Evolutionary conservation across 2,113 vertebrate genomes (phyloP).

Genomic region (Dipodomys spectabilis): DNA sequence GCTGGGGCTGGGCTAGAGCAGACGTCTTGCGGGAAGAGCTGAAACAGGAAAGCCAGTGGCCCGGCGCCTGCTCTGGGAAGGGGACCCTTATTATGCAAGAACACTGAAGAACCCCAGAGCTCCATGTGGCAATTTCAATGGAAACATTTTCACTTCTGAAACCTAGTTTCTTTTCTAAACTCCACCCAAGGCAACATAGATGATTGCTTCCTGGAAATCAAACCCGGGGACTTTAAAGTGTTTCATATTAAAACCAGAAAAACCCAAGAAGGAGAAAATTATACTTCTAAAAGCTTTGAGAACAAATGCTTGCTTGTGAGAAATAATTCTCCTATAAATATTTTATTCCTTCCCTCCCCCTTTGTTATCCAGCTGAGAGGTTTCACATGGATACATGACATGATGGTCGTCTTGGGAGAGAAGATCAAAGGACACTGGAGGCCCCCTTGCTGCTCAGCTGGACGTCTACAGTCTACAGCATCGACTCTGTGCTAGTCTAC

Average conservation of each 20-base stretch:
- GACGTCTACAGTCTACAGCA: background rate
- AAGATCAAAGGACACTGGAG: constrained; percentile 40
- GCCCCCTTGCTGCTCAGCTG: background rate
- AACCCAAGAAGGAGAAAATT: constrained; percentile 73
- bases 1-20: no score
- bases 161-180: constrained; percentile 61
- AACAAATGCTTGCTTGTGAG: constrained; percentile 76
- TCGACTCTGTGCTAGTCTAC: background rate
- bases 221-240: constrained; percentile 72
- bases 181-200: constrained; percentile 75
- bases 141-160: constrained; percentile 67
- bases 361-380: constrained; percentile 60
- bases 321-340: constrained; percentile 78
- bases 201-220: constrained; percentile 79
- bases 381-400: constrained; percentile 49
- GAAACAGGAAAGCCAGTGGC: no score
- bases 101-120: constrained; percentile 1
- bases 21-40: background rate
- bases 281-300: constrained; percentile 77
- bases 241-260: constrained; percentile 81
- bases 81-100: constrained; percentile 34
- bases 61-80: background rate
- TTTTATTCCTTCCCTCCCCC: constrained; percentile 59
- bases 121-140: constrained; percentile 57
- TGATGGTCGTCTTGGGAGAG: constrained; percentile 34